Percentiles rank a stretch among this genome's conserved stretches.
Conservation (phyloP, 1,140 invertebrate species). For the Calephelis virginiensis region DNA sequence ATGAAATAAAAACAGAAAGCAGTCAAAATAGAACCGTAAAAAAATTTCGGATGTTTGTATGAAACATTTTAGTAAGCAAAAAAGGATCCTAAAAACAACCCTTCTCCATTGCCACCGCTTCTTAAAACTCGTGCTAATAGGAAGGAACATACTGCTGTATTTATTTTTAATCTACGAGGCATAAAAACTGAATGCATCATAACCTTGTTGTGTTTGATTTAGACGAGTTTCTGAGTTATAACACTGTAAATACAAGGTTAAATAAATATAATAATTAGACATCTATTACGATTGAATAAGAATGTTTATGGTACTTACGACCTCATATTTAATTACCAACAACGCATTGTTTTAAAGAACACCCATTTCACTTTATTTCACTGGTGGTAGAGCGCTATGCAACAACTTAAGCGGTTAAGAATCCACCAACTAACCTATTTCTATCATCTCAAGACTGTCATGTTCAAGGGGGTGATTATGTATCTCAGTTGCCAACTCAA, state of each 20-base stretch:
- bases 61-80: not conserved
- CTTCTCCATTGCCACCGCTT: conserved; percentile 1
- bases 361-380: no score
- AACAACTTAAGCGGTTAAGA: no score
- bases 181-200: conserved; percentile 32
- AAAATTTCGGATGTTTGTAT: conserved; percentile 3
- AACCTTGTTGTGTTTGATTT: conserved; percentile 12
- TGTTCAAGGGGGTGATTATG: no score
- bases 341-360: no score
- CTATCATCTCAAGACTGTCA: no score
- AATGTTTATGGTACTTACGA: no score
- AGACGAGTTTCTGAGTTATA: not conserved
- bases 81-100: conserved; percentile 10
- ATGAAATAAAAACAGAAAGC: not conserved
- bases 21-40: not conserved
- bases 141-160: conserved; percentile 27
- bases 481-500: no score
- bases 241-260: not conserved
- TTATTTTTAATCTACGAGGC: conserved; percentile 29
- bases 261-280: not conserved
- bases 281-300: no score
- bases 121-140: conserved; percentile 33
- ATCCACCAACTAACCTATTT: no score
- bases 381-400: no score
- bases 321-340: no score